Base-by-base conservation (phyloP, 2,888 invertebrate genomes). In the Ferdinandea cuprea region DNA sequence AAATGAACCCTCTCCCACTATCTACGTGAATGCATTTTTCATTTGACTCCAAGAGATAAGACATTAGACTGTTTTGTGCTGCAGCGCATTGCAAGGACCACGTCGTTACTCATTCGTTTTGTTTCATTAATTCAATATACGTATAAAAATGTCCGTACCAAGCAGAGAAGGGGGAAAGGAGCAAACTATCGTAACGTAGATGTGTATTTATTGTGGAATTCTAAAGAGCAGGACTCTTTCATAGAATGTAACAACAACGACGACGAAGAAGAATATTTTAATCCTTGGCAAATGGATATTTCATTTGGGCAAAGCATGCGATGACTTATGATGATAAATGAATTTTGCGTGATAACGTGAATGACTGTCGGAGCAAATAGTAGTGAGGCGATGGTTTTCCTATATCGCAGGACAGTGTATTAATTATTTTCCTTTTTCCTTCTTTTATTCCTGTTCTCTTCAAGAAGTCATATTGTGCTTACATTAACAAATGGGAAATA, bases 321-420 rank as follows among this genome's bases (percentile, higher is more conserved):
- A 89, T 90, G 90, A 90, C 89, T 90, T 90, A 90, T 90, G 90
- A 90, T 90, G 89, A 90, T 90, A 88, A 90, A 90, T 90, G 89
- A 86, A 87, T 88, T 87, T 87, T 89, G 87, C 88, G 86, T 86
- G 87, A 85, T 87, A 85, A 85, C 79, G 84, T 87, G 85, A 86
- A 86, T 86, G 83, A 25, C 58, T 80, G 61, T 35, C 11, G 25
- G 28, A 35, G 54, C 54, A 68, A 52, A 66, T 42, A 21, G 9
- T 11, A 8, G 19, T 52, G 66, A 66, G 72, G 32, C 68, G 37
- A 68, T 56, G 65, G 46, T 65, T 59, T 59, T 46, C 25, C 30
- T 54, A 11, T 52, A 25, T 15, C 19, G 7, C 54, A 7, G 37
- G n/a, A 56, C n/a, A 32, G 46, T 32, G 28, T 28, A 46, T 58